Evolutionary conservation across 2,888 invertebrate genomes (phyloP).

Genomic region (Hydropsyche betteni): DNA sequence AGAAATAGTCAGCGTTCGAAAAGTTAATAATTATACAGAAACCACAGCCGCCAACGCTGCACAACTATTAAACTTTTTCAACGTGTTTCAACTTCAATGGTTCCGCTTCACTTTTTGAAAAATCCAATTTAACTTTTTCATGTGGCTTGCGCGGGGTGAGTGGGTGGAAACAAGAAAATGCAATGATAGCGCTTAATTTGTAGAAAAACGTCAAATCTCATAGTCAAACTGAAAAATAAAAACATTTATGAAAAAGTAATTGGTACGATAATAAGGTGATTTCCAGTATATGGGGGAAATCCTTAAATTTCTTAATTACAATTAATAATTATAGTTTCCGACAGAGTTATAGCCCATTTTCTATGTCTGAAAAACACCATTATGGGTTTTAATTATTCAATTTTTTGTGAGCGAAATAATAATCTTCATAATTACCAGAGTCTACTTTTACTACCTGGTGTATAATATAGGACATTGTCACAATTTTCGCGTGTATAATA

Average conservation of each 20-base stretch:
- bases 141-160: no score
- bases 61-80: no score
- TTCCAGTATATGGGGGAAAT: background rate
- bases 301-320: conserved; percentile 17
- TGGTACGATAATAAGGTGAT: background rate
- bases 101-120: no score
- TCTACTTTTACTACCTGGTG: background rate
- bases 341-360: background rate
- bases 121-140: no score
- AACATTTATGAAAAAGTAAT: background rate
- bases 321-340: conserved; percentile 18
- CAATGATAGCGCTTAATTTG: no score
- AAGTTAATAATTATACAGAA: conserved; percentile 13
- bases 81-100: no score
- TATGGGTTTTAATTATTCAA: background rate
- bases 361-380: conserved; percentile 12
- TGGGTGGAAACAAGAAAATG: no score
- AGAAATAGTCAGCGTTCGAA: background rate
- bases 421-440: background rate
- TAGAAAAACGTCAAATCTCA: no score
- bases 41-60: no score
- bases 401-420: background rate
- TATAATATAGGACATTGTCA: background rate
- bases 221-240: background rate
- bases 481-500: background rate